Conservation (phyloP, 2,888 invertebrate species). For the Scaptomyza flava region DNA sequence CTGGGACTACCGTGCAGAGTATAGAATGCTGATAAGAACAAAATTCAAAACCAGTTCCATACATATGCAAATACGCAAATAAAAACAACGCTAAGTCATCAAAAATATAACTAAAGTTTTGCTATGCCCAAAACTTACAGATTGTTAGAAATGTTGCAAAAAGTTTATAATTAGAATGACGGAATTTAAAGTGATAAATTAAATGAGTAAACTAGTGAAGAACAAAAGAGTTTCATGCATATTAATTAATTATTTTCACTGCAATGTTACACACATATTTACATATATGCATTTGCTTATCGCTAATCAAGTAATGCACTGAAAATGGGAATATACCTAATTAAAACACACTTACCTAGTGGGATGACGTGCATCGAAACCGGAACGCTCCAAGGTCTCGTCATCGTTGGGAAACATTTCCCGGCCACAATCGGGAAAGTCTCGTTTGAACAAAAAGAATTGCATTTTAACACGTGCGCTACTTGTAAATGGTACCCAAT, state of each 20-base stretch:
- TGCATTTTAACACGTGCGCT: constrained; percentile 76
- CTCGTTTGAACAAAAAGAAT: constrained; percentile 81
- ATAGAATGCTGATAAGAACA: constrained; percentile 32
- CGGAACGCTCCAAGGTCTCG: constrained; percentile 71
- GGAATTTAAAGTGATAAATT: too few species aligned
- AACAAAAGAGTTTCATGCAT: not conserved
- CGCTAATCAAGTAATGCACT: constrained; percentile 5
- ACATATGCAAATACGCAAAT: constrained; percentile 2
- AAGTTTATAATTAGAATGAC: not conserved
- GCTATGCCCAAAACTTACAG: constrained; percentile 5
- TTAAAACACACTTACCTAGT: constrained; percentile 72
- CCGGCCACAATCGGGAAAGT: constrained; percentile 81
- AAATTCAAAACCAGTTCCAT: constrained; percentile 39
- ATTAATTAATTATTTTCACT: too few species aligned
- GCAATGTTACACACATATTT: too few species aligned
- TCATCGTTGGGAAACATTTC: constrained; percentile 74
- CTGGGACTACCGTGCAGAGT: not conserved
- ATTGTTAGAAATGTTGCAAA: constrained; percentile 13
- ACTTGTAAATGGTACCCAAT: constrained; percentile 77
- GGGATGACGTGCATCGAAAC: constrained; percentile 80
- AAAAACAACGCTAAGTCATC: constrained; percentile 14
- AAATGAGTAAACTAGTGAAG: not conserved
- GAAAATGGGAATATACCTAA: not conserved
- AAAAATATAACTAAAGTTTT: constrained; percentile 1
- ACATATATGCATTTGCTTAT: too few species aligned